phyloP scores from a whole-genome alignment of 2,888 invertebrate genomes.

The Amaurobius ferox region DNA sequence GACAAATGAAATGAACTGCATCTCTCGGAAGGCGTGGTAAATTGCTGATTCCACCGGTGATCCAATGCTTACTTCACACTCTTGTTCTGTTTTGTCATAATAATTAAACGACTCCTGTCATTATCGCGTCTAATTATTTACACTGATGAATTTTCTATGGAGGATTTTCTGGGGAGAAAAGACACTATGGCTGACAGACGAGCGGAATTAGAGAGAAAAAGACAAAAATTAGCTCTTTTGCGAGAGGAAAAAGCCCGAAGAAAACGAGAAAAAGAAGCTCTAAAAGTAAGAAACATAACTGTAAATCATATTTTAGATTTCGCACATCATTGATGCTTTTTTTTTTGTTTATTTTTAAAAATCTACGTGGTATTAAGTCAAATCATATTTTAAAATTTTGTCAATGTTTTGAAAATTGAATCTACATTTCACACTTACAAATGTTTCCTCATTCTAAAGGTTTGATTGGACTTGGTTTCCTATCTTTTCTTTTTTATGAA shows the following conservation, averaged over 20 bases:
- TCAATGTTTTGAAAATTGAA: background rate
- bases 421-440: background rate
- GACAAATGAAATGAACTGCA: background rate
- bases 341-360: background rate
- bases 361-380: too few relatives aligned
- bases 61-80: too few relatives aligned
- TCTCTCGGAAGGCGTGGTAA: background rate
- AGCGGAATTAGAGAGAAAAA: conserved; percentile 93
- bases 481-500: too few relatives aligned
- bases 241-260: conserved; percentile 92
- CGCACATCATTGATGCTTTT: too few relatives aligned
- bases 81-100: too few relatives aligned
- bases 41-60: too few relatives aligned
- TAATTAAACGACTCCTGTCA: too few relatives aligned
- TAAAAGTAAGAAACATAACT: conserved; percentile 80
- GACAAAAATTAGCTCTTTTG: conserved; percentile 91
- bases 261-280: conserved; percentile 89
- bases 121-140: background rate
- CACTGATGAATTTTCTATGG: conserved; percentile 28
- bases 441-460: too few relatives aligned
- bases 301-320: too few relatives aligned
- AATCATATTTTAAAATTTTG: background rate
- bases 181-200: conserved; percentile 88
- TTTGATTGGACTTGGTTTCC: too few relatives aligned
- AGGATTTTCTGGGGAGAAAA: conserved; percentile 56